phyloP scores from a whole-genome alignment of 2,797 vertebrate genomes.

The Urosaurus nigricauda region DNA sequence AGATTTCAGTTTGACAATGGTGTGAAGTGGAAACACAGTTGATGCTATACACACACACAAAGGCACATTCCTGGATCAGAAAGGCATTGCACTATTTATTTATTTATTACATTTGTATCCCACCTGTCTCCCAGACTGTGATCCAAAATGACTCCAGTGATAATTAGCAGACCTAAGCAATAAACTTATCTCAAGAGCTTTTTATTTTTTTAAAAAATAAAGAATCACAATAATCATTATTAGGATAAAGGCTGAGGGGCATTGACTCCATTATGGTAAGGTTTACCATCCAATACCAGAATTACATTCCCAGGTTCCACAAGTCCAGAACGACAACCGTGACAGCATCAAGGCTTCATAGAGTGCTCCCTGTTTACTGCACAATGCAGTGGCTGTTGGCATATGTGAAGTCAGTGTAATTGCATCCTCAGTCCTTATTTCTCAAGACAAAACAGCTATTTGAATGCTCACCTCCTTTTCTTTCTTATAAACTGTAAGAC shows the following conservation, averaged over 20 bases:
- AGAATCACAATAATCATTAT: constrained; percentile 71
- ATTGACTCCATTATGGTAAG: constrained; percentile 74
- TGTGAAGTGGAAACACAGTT: neutral
- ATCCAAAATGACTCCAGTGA: too few relatives aligned
- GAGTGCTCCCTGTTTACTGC: constrained; percentile 83
- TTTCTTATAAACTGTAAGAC: constrained; percentile 99
- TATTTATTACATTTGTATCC: too few relatives aligned
- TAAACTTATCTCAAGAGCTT: too few relatives aligned
- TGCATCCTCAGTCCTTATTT: constrained; percentile 99
- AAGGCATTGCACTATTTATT: neutral
- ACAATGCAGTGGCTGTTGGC: constrained; percentile 96
- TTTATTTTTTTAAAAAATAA: constrained; percentile 59
- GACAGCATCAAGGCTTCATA: constrained; percentile 69
- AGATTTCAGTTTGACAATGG: neutral
- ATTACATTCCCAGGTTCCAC: constrained; percentile 86
- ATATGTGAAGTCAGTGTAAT: constrained; percentile 95
- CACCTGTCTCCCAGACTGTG: too few relatives aligned
- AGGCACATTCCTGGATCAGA: neutral
- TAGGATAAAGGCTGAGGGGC: constrained; percentile 75
- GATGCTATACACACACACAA: neutral
- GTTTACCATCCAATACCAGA: constrained; percentile 80
- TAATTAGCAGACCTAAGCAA: too few relatives aligned
- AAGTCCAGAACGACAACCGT: constrained; percentile 78
- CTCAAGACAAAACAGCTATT: constrained; percentile 99
- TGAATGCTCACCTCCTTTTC: constrained; percentile 99